phyloP scores from a whole-genome alignment of 2,888 invertebrate species.

The Eupithecia subumbrata region DNA sequence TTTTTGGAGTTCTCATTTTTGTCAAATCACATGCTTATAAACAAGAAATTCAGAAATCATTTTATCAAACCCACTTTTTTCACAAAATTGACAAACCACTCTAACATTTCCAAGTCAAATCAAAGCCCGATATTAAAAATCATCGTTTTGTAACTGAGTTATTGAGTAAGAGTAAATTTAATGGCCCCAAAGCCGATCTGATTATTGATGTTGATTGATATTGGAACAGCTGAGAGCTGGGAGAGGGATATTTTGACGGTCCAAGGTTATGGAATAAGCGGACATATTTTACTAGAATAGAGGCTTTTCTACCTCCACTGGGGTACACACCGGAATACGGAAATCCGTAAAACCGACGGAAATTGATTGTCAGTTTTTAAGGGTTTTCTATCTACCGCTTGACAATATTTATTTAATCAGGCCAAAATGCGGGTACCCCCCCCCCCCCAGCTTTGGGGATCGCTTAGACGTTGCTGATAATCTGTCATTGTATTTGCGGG shows the following conservation, averaged over 20 bases:
- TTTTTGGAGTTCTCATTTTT: too few relatives aligned
- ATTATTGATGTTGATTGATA: constrained; percentile 73
- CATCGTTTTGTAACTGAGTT: constrained; percentile 33
- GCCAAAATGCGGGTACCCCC: too few relatives aligned
- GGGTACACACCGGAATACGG: too few relatives aligned
- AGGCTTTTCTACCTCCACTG: too few relatives aligned
- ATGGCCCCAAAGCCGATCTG: constrained; percentile 52
- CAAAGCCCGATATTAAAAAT: constrained; percentile 7
- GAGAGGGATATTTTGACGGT: constrained; percentile 25
- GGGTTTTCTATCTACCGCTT: too few relatives aligned
- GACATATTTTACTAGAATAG: background rate
- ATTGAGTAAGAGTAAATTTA: constrained; percentile 57
- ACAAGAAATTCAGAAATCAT: background rate
- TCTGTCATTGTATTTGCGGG: too few relatives aligned
- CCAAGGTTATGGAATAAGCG: constrained; percentile 21
- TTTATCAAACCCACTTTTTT: background rate
- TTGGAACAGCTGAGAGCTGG: constrained; percentile 54
- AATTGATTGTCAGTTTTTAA: too few relatives aligned
- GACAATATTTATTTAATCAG: too few relatives aligned
- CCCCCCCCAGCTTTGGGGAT: too few relatives aligned
- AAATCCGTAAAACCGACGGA: too few relatives aligned
- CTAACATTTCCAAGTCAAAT: background rate
- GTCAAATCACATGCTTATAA: background rate
- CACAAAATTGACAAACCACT: background rate
- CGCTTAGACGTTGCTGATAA: too few relatives aligned